These are phyloP conservation scores for Lutjanus campechanus DNA, from an alignment of 2,797 vertebrate species.

Conservation along the genomic window DNA sequence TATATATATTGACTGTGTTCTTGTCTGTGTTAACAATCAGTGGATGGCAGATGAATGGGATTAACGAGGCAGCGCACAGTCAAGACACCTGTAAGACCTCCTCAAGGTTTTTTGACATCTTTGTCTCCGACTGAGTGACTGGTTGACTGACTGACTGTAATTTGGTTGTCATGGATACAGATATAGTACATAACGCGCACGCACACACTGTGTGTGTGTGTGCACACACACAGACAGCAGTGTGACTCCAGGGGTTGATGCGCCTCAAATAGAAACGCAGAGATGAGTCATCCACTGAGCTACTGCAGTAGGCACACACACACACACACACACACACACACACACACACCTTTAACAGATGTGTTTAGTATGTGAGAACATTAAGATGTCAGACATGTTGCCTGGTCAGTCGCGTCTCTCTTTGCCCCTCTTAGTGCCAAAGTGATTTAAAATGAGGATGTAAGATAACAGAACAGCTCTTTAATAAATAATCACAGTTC, in stretches of 20 bases:
- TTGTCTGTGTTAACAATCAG: background rate
- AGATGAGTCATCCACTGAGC: slow-evolving; percentile 82
- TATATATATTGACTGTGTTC: background rate
- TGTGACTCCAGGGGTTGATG: slow-evolving; percentile 82
- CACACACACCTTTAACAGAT: slow-evolving; percentile 59
- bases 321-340: slow-evolving; percentile 47
- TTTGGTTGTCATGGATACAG: slow-evolving; percentile 73
- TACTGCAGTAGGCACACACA: slow-evolving; percentile 71
- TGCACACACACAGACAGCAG: slow-evolving; percentile 66
- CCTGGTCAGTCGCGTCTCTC: slow-evolving; percentile 49
- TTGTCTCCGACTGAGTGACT: slow-evolving; percentile 34
- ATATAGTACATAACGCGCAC: slow-evolving; percentile 57
- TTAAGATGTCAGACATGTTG: slow-evolving; percentile 68
- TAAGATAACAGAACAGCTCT: background rate
- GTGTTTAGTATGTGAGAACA: slow-evolving; percentile 61
- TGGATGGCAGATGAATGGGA: background rate
- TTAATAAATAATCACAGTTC: slow-evolving; percentile 19
- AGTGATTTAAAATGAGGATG: slow-evolving; percentile 4
- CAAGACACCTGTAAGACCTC: slow-evolving; percentile 13
- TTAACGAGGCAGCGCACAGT: background rate
- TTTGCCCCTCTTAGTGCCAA: background rate
- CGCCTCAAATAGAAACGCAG: slow-evolving; percentile 85
- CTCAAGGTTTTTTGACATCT: slow-evolving; percentile 41
- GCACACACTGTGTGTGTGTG: too few relatives aligned
- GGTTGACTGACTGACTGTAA: slow-evolving; percentile 61